These are phyloP conservation scores for Glomeris maerens DNA, from an alignment of 1,140 invertebrate species.

Conservation along the genomic window DNA sequence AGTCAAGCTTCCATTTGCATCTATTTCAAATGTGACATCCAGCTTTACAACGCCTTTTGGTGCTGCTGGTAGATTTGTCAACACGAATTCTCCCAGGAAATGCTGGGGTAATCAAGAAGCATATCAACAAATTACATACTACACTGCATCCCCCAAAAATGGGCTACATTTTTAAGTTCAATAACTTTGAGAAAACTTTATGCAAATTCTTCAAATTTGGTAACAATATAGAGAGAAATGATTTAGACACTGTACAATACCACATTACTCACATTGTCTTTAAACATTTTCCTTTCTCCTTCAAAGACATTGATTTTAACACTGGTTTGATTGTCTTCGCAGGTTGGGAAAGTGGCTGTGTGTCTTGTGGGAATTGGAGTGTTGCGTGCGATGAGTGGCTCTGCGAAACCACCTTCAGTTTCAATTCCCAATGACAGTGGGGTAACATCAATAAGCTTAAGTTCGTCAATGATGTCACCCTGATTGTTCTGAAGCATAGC, in stretches of 20 bases:
- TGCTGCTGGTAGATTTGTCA: slow-evolving; percentile 37
- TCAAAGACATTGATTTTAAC: slow-evolving; percentile 30
- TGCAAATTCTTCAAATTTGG: too few species aligned
- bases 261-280: too few species aligned
- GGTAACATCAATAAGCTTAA: slow-evolving; percentile 23
- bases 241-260: too few species aligned
- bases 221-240: too few species aligned
- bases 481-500: background rate
- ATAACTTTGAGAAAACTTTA: too few species aligned
- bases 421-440: slow-evolving; percentile 21
- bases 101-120: too few species aligned
- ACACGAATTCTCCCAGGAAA: slow-evolving; percentile 36
- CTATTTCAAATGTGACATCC: slow-evolving; percentile 23
- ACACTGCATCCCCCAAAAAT: too few species aligned
- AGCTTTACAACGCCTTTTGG: slow-evolving; percentile 38
- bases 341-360: slow-evolving; percentile 24
- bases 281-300: slow-evolving; percentile 29
- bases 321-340: slow-evolving; percentile 29
- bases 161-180: too few species aligned
- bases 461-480: slow-evolving; percentile 20
- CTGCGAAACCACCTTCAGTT: too few species aligned
- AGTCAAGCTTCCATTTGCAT: too few species aligned
- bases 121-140: too few species aligned
- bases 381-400: slow-evolving; percentile 23
- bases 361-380: slow-evolving; percentile 24